phyloP scores from a whole-genome alignment of 1,140 invertebrate species.

The Panagrolaimus sp. region DNA sequence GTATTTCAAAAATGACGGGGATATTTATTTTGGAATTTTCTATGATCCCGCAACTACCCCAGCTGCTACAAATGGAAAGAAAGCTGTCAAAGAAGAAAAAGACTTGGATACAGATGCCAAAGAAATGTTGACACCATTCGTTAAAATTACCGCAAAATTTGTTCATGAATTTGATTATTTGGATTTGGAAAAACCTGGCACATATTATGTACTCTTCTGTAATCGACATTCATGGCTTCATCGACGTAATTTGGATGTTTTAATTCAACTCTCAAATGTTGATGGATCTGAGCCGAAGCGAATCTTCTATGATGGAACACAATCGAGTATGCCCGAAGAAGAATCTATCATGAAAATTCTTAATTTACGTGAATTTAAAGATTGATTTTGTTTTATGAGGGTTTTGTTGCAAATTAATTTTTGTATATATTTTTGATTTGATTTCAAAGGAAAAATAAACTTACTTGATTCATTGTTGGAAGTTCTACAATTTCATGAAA shows the following conservation, averaged over 20 bases:
- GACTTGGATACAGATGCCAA: constrained; percentile 33
- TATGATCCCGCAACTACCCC: constrained; percentile 31
- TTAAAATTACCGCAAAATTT: constrained; percentile 52
- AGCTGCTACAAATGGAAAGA: not conserved
- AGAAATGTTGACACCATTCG: constrained; percentile 56
- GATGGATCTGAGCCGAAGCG: constrained; percentile 22
- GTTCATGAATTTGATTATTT: constrained; percentile 51
- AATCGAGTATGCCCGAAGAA: constrained; percentile 5
- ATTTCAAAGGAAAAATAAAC: constrained; percentile 11
- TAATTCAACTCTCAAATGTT: constrained; percentile 28
- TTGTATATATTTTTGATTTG: too few relatives aligned
- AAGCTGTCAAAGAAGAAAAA: constrained; percentile 10
- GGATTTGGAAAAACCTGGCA: constrained; percentile 33
- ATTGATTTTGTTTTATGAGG: not conserved
- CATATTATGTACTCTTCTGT: constrained; percentile 50
- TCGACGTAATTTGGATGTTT: constrained; percentile 30
- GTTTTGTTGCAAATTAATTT: too few relatives aligned
- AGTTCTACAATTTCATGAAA: constrained; percentile 28
- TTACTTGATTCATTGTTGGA: constrained; percentile 24
- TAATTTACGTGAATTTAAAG: not conserved
- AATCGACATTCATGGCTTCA: constrained; percentile 50
- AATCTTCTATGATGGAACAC: constrained; percentile 29
- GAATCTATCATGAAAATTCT: constrained; percentile 14
- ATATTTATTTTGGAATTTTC: constrained; percentile 56
- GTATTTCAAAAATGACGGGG: constrained; percentile 56